Percentiles rank a stretch among this genome's conserved stretches.
Evolutionary conservation across 2,888 invertebrate species (phyloP).

Genomic region (Campoplex nolae): DNA sequence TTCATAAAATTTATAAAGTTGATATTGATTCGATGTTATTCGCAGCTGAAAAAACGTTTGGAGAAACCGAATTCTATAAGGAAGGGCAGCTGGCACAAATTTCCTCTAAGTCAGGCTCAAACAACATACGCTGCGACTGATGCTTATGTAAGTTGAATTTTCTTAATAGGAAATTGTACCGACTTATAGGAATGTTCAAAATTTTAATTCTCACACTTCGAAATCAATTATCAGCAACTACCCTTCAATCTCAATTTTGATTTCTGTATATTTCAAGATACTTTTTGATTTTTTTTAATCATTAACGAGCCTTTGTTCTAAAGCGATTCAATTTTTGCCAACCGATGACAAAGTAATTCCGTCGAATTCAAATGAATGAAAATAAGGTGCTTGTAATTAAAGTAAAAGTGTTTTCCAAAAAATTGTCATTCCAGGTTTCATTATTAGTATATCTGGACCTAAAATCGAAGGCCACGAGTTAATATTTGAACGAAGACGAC

Average conservation of each 20-base stretch:
- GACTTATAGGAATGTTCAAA: not conserved
- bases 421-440: conserved; percentile 74
- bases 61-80: conserved; percentile 87
- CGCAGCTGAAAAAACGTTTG: conserved; percentile 85
- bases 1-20: not conserved
- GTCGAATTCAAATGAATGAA: not conserved
- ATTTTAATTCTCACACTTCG: not conserved
- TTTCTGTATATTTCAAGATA: not conserved
- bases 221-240: not conserved
- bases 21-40: conserved; percentile 35
- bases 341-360: too few relatives aligned
- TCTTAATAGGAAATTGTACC: not conserved
- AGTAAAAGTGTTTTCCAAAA: not conserved
- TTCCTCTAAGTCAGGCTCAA: conserved; percentile 86
- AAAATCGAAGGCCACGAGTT: not conserved
- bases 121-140: conserved; percentile 88
- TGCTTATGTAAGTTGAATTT: conserved; percentile 86
- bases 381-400: not conserved
- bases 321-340: too few relatives aligned
- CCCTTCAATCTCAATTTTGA: not conserved
- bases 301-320: too few relatives aligned
- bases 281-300: too few relatives aligned
- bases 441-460: conserved; percentile 75
- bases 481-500: not conserved
- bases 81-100: conserved; percentile 87